A percentile compares a stretch with the other conserved stretches of the same genome.
phyloP scores from a whole-genome alignment of 1,140 invertebrate genomes.

The Drosophila repleta region DNA sequence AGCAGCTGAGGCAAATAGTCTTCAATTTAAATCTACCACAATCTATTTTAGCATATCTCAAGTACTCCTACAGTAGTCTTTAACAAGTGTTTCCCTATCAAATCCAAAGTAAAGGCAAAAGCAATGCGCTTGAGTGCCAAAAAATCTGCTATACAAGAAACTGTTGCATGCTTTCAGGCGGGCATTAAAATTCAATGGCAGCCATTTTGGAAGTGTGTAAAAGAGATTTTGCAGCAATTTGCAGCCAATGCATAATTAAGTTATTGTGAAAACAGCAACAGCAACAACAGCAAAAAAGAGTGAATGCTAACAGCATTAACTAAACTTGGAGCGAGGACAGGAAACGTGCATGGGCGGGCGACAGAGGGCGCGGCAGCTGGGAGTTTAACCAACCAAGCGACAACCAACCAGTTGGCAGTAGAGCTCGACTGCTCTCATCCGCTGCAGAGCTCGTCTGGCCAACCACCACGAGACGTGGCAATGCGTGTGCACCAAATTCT shows the following conservation, averaged over 20 bases:
- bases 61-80: too few species aligned
- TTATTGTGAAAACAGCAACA: constrained; percentile 59
- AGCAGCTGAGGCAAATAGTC: too few species aligned
- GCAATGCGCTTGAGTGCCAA: background rate
- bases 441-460: constrained; percentile 53
- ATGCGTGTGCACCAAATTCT: constrained; percentile 64
- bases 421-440: constrained; percentile 4
- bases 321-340: constrained; percentile 49
- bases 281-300: constrained; percentile 23
- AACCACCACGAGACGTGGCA: constrained; percentile 59
- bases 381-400: constrained; percentile 30
- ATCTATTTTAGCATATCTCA: too few species aligned
- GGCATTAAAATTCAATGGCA: constrained; percentile 10
- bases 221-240: constrained; percentile 62
- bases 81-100: too few species aligned
- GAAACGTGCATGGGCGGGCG: constrained; percentile 24
- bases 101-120: background rate
- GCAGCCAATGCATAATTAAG: constrained; percentile 75
- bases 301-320: constrained; percentile 73
- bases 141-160: constrained; percentile 8
- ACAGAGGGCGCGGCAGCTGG: background rate
- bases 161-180: constrained; percentile 47
- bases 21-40: too few species aligned
- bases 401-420: constrained; percentile 64
- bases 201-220: constrained; percentile 66